These are phyloP conservation scores for Pantherophis guttatus DNA, from an alignment of 2,113 vertebrate species.

Conservation along the genomic window DNA sequence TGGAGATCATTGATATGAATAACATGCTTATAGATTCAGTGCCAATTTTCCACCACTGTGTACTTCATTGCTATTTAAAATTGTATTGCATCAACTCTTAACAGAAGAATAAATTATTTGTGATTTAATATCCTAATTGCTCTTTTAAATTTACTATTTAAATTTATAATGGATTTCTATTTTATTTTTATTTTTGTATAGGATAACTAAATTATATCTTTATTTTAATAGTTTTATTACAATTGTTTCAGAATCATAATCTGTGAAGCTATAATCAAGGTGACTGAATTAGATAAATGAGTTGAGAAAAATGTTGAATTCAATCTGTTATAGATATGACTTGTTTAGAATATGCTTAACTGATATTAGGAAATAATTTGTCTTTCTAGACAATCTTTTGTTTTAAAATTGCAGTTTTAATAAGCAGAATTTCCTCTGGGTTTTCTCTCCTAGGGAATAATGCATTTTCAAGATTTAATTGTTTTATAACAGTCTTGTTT, in stretches of 20 bases:
- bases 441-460: conserved; percentile 77
- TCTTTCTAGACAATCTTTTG: conserved; percentile 80
- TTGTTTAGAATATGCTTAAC: conserved; percentile 80
- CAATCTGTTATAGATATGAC: conserved; percentile 75
- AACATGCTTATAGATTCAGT: conserved; percentile 73
- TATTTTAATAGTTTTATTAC: conserved; percentile 75
- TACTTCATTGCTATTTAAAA: conserved; percentile 91
- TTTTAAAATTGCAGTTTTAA: conserved; percentile 86
- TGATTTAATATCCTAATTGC: conserved; percentile 80
- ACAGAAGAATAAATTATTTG: conserved; percentile 88
- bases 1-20: conserved; percentile 65
- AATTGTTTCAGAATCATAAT: conserved; percentile 79
- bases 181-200: conserved; percentile 62
- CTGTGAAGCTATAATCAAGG: conserved; percentile 78
- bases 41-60: conserved; percentile 78
- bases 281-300: conserved; percentile 87
- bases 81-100: conserved; percentile 85
- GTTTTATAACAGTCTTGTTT: conserved; percentile 82
- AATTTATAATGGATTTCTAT: conserved; percentile 56
- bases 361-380: conserved; percentile 87
- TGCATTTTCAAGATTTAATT: conserved; percentile 81
- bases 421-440: conserved; percentile 84
- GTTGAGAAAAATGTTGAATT: conserved; percentile 75
- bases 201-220: conserved; percentile 65
- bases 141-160: conserved; percentile 66